These are phyloP conservation scores for Picus viridis DNA, from an alignment of 2,797 vertebrate genomes.

Conservation along the genomic window DNA sequence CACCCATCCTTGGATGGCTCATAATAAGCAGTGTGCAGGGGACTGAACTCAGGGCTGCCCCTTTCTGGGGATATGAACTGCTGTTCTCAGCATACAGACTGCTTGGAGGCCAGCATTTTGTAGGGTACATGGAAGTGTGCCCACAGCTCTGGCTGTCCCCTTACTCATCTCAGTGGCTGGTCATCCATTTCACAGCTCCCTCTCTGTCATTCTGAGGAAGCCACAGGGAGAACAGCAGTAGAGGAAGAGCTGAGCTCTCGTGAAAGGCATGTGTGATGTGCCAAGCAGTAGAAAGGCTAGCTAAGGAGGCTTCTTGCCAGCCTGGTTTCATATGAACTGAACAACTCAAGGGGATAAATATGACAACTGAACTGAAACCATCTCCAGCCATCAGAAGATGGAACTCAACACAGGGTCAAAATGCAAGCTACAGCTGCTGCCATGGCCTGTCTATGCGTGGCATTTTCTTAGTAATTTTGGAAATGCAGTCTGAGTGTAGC, in stretches of 20 bases:
- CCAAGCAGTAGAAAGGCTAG: background rate
- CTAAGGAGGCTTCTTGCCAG: background rate
- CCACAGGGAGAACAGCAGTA: background rate
- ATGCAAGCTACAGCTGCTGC: background rate
- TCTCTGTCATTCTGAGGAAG: background rate
- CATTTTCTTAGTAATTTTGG: background rate
- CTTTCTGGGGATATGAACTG: accelerated
- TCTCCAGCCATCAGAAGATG: background rate
- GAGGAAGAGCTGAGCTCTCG: background rate
- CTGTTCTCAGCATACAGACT: accelerated
- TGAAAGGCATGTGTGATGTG: background rate
- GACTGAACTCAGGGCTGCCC: accelerated
- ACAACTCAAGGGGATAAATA: background rate
- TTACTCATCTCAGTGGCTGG: background rate
- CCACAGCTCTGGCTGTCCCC: background rate
- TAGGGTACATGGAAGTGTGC: accelerated
- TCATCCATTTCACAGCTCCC: background rate
- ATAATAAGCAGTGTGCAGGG: accelerated
- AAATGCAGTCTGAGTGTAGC: background rate
- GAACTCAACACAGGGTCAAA: background rate
- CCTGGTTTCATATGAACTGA: background rate
- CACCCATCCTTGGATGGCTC: accelerated
- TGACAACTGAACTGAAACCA: background rate
- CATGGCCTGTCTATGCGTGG: background rate
- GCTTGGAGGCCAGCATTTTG: background rate